phyloP scores from a whole-genome alignment of 2,888 invertebrate genomes.

The Chymomyza fuscimana region DNA sequence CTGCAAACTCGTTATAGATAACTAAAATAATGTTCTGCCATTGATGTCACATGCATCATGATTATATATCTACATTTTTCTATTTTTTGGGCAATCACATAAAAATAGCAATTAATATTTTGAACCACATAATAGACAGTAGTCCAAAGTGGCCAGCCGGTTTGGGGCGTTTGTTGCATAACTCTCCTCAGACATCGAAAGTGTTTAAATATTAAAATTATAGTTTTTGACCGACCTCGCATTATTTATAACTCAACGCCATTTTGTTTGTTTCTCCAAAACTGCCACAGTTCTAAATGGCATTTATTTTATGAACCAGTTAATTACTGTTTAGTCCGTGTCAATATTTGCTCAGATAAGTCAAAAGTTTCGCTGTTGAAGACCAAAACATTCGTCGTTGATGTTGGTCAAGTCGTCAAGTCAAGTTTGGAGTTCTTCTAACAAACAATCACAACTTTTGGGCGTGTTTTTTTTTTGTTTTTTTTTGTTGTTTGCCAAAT shows the following conservation, averaged over 20 bases:
- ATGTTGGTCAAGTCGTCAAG: not conserved
- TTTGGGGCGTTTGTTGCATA: not conserved
- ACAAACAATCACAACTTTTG: not conserved
- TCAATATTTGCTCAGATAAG: constrained; percentile 55
- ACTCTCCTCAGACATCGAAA: not conserved
- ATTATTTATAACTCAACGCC: constrained; percentile 10
- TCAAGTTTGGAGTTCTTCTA: constrained; percentile 1
- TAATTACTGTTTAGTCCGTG: constrained; percentile 64
- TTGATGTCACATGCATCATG: constrained; percentile 28
- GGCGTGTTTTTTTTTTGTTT: constrained; percentile 30
- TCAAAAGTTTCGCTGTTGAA: constrained; percentile 1
- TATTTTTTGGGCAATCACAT: not conserved
- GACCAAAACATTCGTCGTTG: not conserved
- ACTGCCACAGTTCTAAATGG: constrained; percentile 53
- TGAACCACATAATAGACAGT: not conserved
- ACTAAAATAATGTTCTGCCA: constrained; percentile 45
- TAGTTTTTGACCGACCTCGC: constrained; percentile 3
- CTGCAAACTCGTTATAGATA: constrained; percentile 39
- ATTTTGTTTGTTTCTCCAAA: constrained; percentile 8
- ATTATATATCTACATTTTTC: constrained; percentile 3
- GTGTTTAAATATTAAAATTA: not conserved
- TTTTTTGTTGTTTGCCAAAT: constrained; percentile 31
- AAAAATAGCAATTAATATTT: not conserved
- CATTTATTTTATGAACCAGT: constrained; percentile 46
- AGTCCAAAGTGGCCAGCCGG: not conserved